Conservation (phyloP, 1,140 invertebrate species). For the Drosophila equinoxialis region DNA sequence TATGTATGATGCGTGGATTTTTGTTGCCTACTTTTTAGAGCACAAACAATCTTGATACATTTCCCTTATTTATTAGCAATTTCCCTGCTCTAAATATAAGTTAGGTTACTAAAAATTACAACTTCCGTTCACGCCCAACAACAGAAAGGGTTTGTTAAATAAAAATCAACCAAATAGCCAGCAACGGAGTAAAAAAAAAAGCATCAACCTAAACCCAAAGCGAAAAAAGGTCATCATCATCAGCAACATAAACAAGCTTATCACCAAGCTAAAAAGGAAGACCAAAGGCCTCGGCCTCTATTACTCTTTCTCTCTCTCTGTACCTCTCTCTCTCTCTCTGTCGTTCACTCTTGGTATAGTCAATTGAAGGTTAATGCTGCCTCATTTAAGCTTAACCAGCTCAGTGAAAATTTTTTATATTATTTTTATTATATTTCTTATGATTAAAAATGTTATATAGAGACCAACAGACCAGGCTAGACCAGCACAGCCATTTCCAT, state of each 20-base stretch:
- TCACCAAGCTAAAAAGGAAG: conserved; percentile 32
- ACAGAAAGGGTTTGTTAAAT: conserved; percentile 51
- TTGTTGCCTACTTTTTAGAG: conserved; percentile 50
- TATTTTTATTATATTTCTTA: conserved; percentile 32
- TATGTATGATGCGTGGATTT: conserved; percentile 3
- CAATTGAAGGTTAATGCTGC: conserved; percentile 67
- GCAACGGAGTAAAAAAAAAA: not conserved
- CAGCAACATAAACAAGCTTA: conserved; percentile 75
- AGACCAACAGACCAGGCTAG: not conserved
- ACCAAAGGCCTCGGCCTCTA: conserved; percentile 10
- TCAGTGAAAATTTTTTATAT: conserved; percentile 37
- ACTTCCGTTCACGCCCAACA: conserved; percentile 41
- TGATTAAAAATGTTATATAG: conserved; percentile 31
- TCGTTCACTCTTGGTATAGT: conserved; percentile 21
- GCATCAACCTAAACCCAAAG: conserved; percentile 30
- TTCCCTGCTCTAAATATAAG: conserved; percentile 12
- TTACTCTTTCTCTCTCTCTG: not conserved
- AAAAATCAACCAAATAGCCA: conserved; percentile 34
- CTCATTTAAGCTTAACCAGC: conserved; percentile 58
- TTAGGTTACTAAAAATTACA: conserved; percentile 51
- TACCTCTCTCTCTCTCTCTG: no score
- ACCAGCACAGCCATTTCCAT: conserved; percentile 1
- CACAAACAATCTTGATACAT: conserved; percentile 48
- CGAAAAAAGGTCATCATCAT: conserved; percentile 54
- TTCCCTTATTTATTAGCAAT: conserved; percentile 58